Base-by-base conservation (phyloP, 2,888 invertebrate genomes). In the Caenorhabditis macrosperma region DNA sequence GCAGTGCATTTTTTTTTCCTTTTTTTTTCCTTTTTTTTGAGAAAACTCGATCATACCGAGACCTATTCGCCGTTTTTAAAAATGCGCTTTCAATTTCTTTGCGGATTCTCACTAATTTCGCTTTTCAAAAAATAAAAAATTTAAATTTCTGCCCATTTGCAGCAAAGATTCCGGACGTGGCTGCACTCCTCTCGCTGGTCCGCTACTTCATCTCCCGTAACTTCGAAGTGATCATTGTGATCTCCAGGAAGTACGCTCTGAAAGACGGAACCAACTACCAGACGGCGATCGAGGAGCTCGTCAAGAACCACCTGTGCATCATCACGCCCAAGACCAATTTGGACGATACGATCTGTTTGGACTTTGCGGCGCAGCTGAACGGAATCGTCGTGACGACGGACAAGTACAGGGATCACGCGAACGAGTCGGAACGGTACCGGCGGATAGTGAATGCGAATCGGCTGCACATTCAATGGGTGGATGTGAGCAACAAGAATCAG, bases 361-460 rank as follows among this genome's bases (percentile, higher is more conserved):
- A 75, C 24, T 33, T 80, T 6, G 80, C 80, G 0, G 52, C 64
- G 2, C 50, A 68, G 22, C n/a, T 71, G 1, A 75, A 80, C 52
- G 80, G 80, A 30, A 35, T 76, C n/a, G 75, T 80, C 17, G 3
- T 76, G 2, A 55, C 75, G n/a, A 30, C 60, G 3, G 75, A 80
- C 44, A 33, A 54, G 12, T 75, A 64, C 46, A 26, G 41, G 59
- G 78, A 78, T 41, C 78, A 78, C 35, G 41, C 57, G 17, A 20
- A 1, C 1, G 17, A 24, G 12, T 12, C 12, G 5, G 2, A 10
- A 15, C 28, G 67, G 15, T 61, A 55, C 4, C 12, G 17, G 0
- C 35, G 61, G 17, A 50, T 78, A 6, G 78, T 78, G 0, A n/a
- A 24, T 5, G 26, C 35, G 10, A 30, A 78, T 44, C 55, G 72